These are phyloP conservation scores for Xenopus tropicalis DNA, from an alignment of 2,113 vertebrate genomes.

Conservation along the genomic window UCB_Xtro_10.0 CM004448.2:80716501-80717000, in stretches of 20 bases:
- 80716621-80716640: constrained; percentile 39
- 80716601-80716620: constrained; percentile 32
- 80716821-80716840: too few relatives aligned
- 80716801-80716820: too few relatives aligned
- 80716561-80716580: constrained; percentile 44
- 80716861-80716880: too few relatives aligned
- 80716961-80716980: too few relatives aligned
- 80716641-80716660: constrained; percentile 38
- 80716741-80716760: constrained; percentile 13
- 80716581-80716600: constrained; percentile 40
- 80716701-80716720: constrained; percentile 23
- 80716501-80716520: constrained; percentile 37
- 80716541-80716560: constrained; percentile 38
- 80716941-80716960: too few relatives aligned
- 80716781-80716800: neutral
- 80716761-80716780: constrained; percentile 8
- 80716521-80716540: constrained; percentile 38
- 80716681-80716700: constrained; percentile 34
- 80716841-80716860: too few relatives aligned
- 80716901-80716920: too few relatives aligned
- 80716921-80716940: too few relatives aligned
- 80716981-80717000: too few relatives aligned
- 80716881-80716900: too few relatives aligned
- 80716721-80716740: constrained; percentile 33
- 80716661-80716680: constrained; percentile 29